These are phyloP conservation scores for Strix aluco DNA, from an alignment of 2,113 vertebrate species.

Conservation along the genomic window DNA sequence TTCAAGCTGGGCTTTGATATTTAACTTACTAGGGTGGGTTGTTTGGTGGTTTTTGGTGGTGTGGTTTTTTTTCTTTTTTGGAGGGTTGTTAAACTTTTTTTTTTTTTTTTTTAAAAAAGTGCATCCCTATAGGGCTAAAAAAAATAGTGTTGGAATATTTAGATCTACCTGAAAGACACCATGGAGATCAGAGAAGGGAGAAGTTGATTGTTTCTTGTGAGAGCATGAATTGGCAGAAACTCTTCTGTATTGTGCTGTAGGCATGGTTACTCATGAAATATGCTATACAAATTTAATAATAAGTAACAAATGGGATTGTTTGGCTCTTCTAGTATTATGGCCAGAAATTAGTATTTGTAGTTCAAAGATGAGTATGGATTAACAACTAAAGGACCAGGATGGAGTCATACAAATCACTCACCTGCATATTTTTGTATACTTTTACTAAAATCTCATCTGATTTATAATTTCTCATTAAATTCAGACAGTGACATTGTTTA, in stretches of 20 bases:
- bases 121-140: not conserved
- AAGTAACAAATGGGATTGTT: not conserved
- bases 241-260: not conserved
- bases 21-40: not conserved
- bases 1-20: not conserved
- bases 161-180: not conserved
- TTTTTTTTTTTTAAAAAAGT: not conserved
- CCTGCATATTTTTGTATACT: not conserved
- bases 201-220: not conserved
- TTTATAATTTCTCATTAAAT: not conserved
- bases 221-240: not conserved
- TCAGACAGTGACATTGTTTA: not conserved
- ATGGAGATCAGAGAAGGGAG: not conserved
- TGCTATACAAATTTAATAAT: not conserved
- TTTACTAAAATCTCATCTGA: not conserved
- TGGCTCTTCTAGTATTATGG: not conserved
- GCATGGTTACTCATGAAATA: not conserved
- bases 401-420: not conserved
- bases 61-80: not conserved
- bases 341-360: not conserved
- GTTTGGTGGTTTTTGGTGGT: not conserved
- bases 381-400: not conserved
- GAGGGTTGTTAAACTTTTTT: not conserved
- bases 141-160: not conserved
- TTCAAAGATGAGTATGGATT: not conserved